Conservation (phyloP, 1,140 invertebrate genomes). For the Drosophila sucinea region DNA sequence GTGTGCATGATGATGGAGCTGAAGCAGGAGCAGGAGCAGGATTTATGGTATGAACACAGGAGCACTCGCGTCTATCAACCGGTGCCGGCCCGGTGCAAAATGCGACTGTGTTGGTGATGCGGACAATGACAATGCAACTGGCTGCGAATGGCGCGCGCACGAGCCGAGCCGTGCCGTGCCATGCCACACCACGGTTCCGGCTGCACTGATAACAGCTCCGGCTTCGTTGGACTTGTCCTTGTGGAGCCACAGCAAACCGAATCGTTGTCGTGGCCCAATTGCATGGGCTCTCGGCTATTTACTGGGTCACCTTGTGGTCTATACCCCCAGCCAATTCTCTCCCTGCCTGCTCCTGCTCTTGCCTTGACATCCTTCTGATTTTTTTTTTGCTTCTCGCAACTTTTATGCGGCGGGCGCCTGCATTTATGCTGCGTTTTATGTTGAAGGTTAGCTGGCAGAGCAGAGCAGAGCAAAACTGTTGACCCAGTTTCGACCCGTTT, state of each 20-base stretch:
- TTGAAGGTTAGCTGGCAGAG: conserved; percentile 63
- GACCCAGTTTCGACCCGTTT: conserved; percentile 53
- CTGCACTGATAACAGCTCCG: conserved; percentile 67
- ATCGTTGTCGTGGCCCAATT: conserved; percentile 20
- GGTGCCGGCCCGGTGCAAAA: conserved; percentile 77
- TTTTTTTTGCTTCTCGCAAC: conserved; percentile 46
- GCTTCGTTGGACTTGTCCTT: conserved; percentile 43
- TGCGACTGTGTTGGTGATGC: conserved; percentile 81
- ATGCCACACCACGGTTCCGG: conserved; percentile 42
- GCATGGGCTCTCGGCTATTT: conserved; percentile 47
- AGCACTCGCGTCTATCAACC: conserved; percentile 54
- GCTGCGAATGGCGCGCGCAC: conserved; percentile 49
- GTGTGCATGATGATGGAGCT: conserved; percentile 49
- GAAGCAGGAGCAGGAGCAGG: conserved; percentile 33
- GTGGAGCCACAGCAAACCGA: conserved; percentile 23
- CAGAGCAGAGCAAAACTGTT: conserved; percentile 32
- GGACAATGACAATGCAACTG: conserved; percentile 69
- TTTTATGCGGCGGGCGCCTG: conserved; percentile 54
- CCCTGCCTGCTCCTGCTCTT: conserved; percentile 6
- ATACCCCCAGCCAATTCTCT: background rate
- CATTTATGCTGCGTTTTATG: conserved; percentile 76
- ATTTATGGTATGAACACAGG: conserved; percentile 3
- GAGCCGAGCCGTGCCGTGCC: conserved; percentile 32
- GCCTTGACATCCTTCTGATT: conserved; percentile 5
- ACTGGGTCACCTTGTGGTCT: conserved; percentile 71